Base-by-base conservation (phyloP, 2,888 invertebrate species). In the Steromphala cineraria region DNA sequence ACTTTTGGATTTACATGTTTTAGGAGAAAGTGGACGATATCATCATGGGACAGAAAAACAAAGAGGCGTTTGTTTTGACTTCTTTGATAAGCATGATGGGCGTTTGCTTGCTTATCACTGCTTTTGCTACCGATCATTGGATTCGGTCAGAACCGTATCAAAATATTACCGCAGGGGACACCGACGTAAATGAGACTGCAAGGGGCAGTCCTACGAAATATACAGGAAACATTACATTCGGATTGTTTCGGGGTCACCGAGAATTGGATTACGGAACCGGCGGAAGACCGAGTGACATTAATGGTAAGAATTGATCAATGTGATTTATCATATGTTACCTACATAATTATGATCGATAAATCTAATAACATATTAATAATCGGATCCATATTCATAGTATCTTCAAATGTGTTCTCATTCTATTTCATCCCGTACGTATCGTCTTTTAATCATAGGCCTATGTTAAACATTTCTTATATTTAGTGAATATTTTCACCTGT, bases 71-170 rank as follows among this genome's bases (percentile, higher is more conserved):
- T 85, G 96, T 96, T 90, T 95, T 96, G 90, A 97, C 97, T 55
- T 97, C 97, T 93, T 96, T 97, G 89, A 95, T 96, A 21, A 96
- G 96, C 82, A 95, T 96, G 92, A 93, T 96, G 85, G 96, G 96
- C 86, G 96, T 97, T 83, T 96, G 96, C 2, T 94, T 97, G 86
- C 95, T 97, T 8, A 96, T 96, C 17, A 96, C 96, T 55, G 96
- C 97, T n/a, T 94, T 97, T 85, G 96, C 96, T 0, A 97, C 97
- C 4, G 96, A 96, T 87, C 96, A 96, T 90, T 97, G 97, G 97
- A 95, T 96, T 19, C 96, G 96, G 85, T 96, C 97, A 1, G 95
- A 95, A 75, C 97, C 97, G 3, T 95, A 95, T 87, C 93, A 96
- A 86, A 81, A 87, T 3, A 85, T 84, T 3, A 80, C 79, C 75